Evolutionary conservation across 2,797 vertebrate genomes (phyloP), one percentile per base, ranked within the genome.

Genomic region (Malacoctenus gilli): DNA sequence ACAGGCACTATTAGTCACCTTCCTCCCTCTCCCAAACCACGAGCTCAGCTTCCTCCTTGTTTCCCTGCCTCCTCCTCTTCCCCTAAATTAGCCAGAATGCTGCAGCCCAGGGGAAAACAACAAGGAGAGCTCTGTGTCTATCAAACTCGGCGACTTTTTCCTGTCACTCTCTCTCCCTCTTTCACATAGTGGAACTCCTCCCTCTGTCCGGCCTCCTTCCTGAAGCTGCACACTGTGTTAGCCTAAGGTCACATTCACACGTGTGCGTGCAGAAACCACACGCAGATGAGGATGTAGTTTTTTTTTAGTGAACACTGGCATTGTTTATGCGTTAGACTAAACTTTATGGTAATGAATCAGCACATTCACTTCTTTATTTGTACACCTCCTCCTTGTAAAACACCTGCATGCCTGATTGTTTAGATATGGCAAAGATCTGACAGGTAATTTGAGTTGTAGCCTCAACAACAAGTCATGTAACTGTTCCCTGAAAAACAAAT

Each of bases 1-100:
- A 72, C 77, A 79, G 70, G 82, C 84, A 67, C 79, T 72, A 58
- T 91, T 85, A 89, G 88, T 91, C 90, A 91, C 75, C 74, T 83
- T 77, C 71, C 59, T 75, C 67, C 39, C 59, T 51, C 63, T 68
- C 43, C 68, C 54, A 25, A 58, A 71, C 37, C 37, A 72, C 74
- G 58, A 64, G 66, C 67, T 77, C 78, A 81, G 77, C 79, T 85
- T 87, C 86, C 79, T 57, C 19, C 53, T 75, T n/a, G n/a, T n/a
- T n/a, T n/a, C n/a, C n/a, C 69, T 72, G 80, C 70, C 54, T 71
- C 68, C 80, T 82, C 70, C 85, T 79, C 85, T 89, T 91, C 89
- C 86, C 80, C 82, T 87, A 89, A 91, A 88, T 88, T 77, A 87
- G 71, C 60, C 77, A 59, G 74, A 84, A 80, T 73, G 68, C 47